phyloP scores from a whole-genome alignment of 2,797 vertebrate genomes.

The Acanthiza pusilla region DNA sequence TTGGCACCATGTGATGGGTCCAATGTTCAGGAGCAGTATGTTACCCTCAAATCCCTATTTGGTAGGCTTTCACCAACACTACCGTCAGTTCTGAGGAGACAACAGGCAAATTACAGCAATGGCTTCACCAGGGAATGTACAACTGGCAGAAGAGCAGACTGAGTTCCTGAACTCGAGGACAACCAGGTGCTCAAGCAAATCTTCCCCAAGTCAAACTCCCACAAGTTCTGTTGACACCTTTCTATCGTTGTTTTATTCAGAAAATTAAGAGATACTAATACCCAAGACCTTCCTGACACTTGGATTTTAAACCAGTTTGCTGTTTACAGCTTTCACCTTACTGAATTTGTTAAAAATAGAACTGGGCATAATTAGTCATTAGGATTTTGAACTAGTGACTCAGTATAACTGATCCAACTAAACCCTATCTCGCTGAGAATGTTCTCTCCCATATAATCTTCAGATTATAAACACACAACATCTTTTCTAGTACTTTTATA shows the following conservation, averaged over 20 bases:
- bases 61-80: background rate
- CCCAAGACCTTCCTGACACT: background rate
- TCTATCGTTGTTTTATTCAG: background rate
- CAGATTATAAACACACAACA: background rate
- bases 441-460: background rate
- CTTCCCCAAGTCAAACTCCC: background rate
- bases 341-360: background rate
- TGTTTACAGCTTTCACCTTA: background rate
- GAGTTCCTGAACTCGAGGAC: background rate
- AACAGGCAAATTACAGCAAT: background rate
- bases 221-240: background rate
- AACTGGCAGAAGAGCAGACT: background rate
- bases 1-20: background rate
- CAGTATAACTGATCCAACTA: background rate
- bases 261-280: background rate
- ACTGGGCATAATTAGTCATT: background rate
- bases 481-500: background rate
- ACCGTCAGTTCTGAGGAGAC: background rate
- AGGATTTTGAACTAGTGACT: background rate
- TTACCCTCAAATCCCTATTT: background rate
- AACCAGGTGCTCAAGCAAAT: background rate
- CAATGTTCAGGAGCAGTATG: fast-evolving
- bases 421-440: background rate
- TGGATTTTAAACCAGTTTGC: background rate
- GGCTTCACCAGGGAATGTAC: background rate